Conservation (phyloP, 1,140 invertebrate species). For the Microvelia longipes region DNA sequence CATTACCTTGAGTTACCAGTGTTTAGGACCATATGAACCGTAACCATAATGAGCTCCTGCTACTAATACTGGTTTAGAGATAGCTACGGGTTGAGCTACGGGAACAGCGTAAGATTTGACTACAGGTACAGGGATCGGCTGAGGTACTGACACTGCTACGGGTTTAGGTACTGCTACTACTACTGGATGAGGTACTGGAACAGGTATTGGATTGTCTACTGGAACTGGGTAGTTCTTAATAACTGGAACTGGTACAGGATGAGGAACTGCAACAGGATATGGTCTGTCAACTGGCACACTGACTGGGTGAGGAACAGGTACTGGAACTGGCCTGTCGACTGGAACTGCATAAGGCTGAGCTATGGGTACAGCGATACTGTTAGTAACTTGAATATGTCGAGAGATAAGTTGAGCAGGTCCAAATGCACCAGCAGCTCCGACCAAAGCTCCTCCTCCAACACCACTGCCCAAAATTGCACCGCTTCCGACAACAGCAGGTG, state of each 20-base stretch:
- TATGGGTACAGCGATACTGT: constrained; percentile 14
- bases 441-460: background rate
- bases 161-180: constrained; percentile 12
- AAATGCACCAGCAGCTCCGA: background rate
- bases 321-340: constrained; percentile 18
- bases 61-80: background rate
- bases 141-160: constrained; percentile 9
- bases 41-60: background rate
- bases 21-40: background rate
- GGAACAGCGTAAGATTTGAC: constrained; percentile 12
- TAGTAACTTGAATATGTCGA: constrained; percentile 12
- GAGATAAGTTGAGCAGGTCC: constrained; percentile 8
- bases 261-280: constrained; percentile 16
- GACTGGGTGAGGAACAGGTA: constrained; percentile 14
- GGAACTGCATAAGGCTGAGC: constrained; percentile 18
- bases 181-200: constrained; percentile 17
- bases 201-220: constrained; percentile 19
- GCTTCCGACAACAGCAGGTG: background rate
- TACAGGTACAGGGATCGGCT: constrained; percentile 16
- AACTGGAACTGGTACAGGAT: constrained; percentile 13
- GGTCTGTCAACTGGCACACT: constrained; percentile 18
- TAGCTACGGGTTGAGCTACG: constrained; percentile 1
- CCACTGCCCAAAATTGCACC: background rate
- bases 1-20: background rate
- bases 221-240: constrained; percentile 1